Evolutionary conservation across 1,140 invertebrate genomes (phyloP).

Genomic region (Neodiprion fabricii): DNA sequence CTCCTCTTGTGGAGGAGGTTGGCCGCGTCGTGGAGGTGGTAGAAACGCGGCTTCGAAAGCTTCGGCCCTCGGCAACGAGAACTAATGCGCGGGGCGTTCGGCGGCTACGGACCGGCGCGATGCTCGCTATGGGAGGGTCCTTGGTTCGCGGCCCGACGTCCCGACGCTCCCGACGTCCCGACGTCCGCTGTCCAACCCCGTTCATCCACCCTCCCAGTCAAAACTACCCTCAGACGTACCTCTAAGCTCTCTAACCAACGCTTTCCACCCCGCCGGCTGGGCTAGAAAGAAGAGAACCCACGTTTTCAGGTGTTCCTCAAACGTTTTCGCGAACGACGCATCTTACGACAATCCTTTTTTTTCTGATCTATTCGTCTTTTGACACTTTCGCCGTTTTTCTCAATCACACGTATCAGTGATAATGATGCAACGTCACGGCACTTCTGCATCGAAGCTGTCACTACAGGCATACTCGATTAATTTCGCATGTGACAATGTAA

Average conservation of each 20-base stretch:
- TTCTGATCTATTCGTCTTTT: too few relatives aligned
- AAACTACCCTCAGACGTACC: not conserved
- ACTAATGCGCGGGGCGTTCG: conserved; percentile 23
- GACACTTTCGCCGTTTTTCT: too few relatives aligned
- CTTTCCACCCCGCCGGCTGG: not conserved
- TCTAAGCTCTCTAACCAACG: not conserved
- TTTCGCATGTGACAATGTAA: too few relatives aligned
- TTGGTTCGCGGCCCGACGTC: conserved; percentile 49
- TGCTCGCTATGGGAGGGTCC: conserved; percentile 61
- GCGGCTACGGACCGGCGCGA: conserved; percentile 58
- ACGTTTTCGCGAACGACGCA: too few relatives aligned
- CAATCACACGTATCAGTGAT: too few relatives aligned
- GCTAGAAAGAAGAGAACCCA: not conserved
- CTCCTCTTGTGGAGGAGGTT: not conserved
- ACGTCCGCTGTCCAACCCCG: conserved; percentile 44
- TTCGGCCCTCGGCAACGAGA: not conserved
- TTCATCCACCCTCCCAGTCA: conserved; percentile 26
- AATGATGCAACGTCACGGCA: too few relatives aligned
- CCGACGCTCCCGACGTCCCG: conserved; percentile 27
- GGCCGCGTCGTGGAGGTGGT: conserved; percentile 1
- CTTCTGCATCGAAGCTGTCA: too few relatives aligned
- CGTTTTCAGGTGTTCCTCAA: not conserved
- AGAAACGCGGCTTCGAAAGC: not conserved
- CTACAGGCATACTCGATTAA: too few relatives aligned
- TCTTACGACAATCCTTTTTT: too few relatives aligned